These are phyloP conservation scores for Rhegmatorhina hoffmannsi DNA, from an alignment of 2,113 vertebrate species.

Conservation along the genomic window DNA sequence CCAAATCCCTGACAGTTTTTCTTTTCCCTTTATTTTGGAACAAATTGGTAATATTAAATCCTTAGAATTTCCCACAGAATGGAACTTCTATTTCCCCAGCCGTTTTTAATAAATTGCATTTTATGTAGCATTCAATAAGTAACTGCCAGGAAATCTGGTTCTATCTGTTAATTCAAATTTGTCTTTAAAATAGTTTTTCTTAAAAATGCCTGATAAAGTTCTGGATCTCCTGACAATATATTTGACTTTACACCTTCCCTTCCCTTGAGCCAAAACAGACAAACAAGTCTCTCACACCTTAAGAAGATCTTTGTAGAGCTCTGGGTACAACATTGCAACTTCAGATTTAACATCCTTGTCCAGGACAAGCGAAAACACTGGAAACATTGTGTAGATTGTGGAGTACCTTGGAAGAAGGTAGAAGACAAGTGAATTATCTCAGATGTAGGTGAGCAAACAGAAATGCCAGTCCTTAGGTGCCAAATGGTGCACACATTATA, in stretches of 20 bases:
- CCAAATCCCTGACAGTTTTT: conserved; percentile 26
- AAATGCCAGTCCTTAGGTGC: background rate
- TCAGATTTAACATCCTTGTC: conserved; percentile 98
- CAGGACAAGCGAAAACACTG: conserved; percentile 94
- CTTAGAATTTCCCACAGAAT: conserved; percentile 40
- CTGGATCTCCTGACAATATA: background rate
- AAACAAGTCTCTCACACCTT: conserved; percentile 77
- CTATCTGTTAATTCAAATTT: background rate
- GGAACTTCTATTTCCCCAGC: conserved; percentile 24
- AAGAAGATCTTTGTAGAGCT: conserved; percentile 95
- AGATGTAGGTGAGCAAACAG: background rate
- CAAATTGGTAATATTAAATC: conserved; percentile 25
- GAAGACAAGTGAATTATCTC: background rate
- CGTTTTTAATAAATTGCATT: conserved; percentile 45
- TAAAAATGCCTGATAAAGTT: background rate
- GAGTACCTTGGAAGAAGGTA: conserved; percentile 82
- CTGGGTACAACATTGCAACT: conserved; percentile 97
- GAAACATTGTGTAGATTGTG: conserved; percentile 98
- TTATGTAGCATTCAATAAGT: conserved; percentile 4
- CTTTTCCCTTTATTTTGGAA: conserved; percentile 46
- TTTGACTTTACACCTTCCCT: background rate
- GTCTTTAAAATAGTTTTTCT: background rate
- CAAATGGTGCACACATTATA: background rate
- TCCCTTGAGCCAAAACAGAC: background rate
- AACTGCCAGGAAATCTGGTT: conserved; percentile 12